These are phyloP conservation scores for Mayetiola destructor DNA, from an alignment of 2,888 invertebrate genomes.

Conservation along the genomic window DNA sequence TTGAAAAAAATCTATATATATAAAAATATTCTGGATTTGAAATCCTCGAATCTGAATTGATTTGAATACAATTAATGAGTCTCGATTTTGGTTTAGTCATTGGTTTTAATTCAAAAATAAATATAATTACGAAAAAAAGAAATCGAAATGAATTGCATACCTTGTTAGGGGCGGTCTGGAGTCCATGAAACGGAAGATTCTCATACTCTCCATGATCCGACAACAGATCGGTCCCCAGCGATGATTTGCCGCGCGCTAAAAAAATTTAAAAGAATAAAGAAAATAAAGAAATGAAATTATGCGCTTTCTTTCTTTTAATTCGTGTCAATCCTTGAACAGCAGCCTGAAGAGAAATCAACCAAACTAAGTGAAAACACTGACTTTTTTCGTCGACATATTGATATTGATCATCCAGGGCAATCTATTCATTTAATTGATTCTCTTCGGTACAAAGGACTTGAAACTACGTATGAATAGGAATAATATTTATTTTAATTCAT, in stretches of 20 bases:
- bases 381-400: too few relatives aligned
- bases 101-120: neutral
- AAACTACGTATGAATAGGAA: too few relatives aligned
- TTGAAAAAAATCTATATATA: neutral
- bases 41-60: neutral
- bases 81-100: neutral
- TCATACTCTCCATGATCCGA: conserved; percentile 82
- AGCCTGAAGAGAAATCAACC: too few relatives aligned
- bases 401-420: too few relatives aligned
- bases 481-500: too few relatives aligned
- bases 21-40: neutral
- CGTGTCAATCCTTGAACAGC: too few relatives aligned
- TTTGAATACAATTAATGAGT: neutral
- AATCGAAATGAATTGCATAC: conserved; percentile 34
- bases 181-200: conserved; percentile 88
- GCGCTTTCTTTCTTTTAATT: too few relatives aligned
- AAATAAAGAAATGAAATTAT: neutral
- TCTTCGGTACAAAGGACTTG: too few relatives aligned
- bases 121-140: neutral
- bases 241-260: conserved; percentile 36
- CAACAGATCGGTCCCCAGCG: conserved; percentile 47
- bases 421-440: too few relatives aligned
- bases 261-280: neutral
- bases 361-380: too few relatives aligned
- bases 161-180: conserved; percentile 88